Conservation (phyloP, 1,140 invertebrate species). For the Andrena cerasifolii region DNA sequence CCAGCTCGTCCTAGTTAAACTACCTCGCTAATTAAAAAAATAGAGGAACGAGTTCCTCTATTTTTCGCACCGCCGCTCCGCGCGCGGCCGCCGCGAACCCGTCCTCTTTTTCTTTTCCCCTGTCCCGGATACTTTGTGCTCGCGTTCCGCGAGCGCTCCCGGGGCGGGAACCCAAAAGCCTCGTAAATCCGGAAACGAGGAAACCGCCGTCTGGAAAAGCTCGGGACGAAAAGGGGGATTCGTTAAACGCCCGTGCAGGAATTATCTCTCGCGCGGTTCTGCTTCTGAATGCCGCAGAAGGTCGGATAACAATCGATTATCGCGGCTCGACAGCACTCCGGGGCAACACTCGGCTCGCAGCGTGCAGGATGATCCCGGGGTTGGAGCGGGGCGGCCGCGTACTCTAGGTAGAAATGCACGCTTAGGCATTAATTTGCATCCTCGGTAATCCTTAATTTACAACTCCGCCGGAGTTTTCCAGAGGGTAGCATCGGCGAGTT, state of each 20-base stretch:
- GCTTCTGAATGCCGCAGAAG: slow-evolving; percentile 42
- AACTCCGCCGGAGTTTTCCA: slow-evolving; percentile 58
- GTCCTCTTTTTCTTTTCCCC: background rate
- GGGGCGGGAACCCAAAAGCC: slow-evolving; percentile 2
- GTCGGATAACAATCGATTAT: slow-evolving; percentile 58
- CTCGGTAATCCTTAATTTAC: slow-evolving; percentile 68
- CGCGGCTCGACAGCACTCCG: slow-evolving; percentile 28
- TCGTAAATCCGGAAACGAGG: slow-evolving; percentile 18
- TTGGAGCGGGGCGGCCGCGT: background rate
- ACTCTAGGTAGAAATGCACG: slow-evolving; percentile 26
- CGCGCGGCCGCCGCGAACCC: background rate
- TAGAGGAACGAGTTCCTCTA: background rate
- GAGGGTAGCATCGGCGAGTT: slow-evolving; percentile 57
- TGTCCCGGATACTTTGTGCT: slow-evolving; percentile 15
- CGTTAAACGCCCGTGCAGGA: slow-evolving; percentile 26
- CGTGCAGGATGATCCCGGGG: slow-evolving; percentile 53
- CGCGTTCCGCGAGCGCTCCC: slow-evolving; percentile 12
- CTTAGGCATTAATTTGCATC: slow-evolving; percentile 65
- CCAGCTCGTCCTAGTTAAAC: slow-evolving; percentile 38
- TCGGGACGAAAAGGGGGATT: slow-evolving; percentile 12
- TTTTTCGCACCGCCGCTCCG: background rate
- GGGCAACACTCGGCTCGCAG: slow-evolving; percentile 34
- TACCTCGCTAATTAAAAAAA: slow-evolving; percentile 37
- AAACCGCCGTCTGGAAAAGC: background rate
- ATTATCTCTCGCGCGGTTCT: slow-evolving; percentile 12